A percentile compares a stretch with the other conserved stretches of the same genome.
Evolutionary conservation across 2,113 vertebrate species (phyloP).

Genomic region (Petaurus breviceps): DNA sequence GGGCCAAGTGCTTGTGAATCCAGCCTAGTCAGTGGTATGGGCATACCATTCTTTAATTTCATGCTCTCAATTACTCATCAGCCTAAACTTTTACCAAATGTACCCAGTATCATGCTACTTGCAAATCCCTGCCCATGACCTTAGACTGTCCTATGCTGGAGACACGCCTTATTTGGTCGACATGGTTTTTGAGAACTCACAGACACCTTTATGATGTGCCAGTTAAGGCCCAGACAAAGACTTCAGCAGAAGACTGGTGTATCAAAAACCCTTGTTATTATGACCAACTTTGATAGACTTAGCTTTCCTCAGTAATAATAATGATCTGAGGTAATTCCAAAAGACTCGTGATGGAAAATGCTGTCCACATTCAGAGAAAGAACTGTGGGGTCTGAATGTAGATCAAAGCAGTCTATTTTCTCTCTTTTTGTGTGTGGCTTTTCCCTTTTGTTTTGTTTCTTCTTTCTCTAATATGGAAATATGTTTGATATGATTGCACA

Average conservation of each 20-base stretch:
- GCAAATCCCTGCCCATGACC: background rate
- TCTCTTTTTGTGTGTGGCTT: no score
- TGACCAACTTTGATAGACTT: no score
- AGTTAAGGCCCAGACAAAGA: background rate
- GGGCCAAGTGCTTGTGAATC: background rate
- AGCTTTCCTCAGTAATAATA: no score
- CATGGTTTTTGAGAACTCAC: background rate
- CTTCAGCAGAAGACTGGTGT: background rate
- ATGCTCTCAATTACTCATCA: constrained; percentile 37
- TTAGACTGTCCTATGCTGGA: background rate
- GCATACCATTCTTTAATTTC: background rate
- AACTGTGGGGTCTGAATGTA: no score
- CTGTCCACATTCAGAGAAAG: no score
- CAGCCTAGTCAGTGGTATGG: constrained; percentile 34
- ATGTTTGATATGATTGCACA: no score
- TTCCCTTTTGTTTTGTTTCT: no score
- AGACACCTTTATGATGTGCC: constrained; percentile 21
- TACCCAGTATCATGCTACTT: background rate
- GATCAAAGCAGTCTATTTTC: no score
- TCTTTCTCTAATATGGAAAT: no score
- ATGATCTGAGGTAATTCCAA: no score
- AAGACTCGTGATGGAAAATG: no score
- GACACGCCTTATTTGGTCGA: background rate
- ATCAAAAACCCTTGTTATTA: background rate
- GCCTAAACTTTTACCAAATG: background rate